Evolutionary conservation across 2,797 vertebrate species (phyloP).

Genomic region (Tragelaphus oryx): DNA sequence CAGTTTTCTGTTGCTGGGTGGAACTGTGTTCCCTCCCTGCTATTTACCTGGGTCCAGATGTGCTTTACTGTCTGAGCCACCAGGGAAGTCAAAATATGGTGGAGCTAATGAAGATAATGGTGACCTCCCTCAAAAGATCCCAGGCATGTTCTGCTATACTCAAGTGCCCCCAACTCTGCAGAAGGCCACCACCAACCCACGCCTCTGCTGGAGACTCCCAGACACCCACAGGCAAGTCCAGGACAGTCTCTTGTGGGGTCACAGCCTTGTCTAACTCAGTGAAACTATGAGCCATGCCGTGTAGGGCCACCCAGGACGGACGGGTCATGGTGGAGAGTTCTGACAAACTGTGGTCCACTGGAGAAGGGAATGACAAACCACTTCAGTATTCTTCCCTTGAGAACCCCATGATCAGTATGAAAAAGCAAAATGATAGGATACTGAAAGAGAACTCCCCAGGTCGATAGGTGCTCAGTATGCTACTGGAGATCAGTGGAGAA

Average conservation of each 20-base stretch:
- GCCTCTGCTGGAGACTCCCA: background rate
- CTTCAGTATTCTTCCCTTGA: background rate
- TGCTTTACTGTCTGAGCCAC: too few species aligned
- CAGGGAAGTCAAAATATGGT: background rate
- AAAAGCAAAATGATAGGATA: background rate
- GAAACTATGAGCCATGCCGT: background rate
- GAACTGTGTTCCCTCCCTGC: background rate
- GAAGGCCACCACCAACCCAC: background rate
- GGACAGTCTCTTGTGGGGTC: background rate
- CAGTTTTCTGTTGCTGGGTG: background rate
- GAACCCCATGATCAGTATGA: background rate
- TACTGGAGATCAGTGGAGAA: background rate
- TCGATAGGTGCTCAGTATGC: rapidly evolving
- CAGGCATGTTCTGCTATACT: background rate
- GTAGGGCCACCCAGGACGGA: background rate
- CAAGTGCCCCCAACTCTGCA: background rate
- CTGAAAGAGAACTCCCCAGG: background rate
- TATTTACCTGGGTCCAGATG: background rate
- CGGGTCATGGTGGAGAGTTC: background rate
- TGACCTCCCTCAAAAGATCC: background rate
- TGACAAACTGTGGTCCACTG: background rate
- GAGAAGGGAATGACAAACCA: background rate
- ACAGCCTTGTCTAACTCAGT: background rate
- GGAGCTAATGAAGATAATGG: background rate
- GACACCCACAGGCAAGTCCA: background rate